phyloP scores from a whole-genome alignment of 2,888 invertebrate species.

The Megamerina dolium region DNA sequence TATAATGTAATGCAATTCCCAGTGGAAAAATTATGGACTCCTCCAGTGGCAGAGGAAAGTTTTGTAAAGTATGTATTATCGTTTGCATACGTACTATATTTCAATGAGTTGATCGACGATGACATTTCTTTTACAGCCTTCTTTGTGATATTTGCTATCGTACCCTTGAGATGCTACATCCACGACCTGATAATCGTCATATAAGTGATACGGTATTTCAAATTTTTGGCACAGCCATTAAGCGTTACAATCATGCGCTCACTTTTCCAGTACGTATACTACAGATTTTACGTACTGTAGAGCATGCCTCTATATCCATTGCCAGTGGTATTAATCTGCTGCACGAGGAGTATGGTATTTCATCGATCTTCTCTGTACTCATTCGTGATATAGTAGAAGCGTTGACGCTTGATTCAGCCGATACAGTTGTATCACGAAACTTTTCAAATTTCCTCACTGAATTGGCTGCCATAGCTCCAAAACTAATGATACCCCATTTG shows the following conservation, averaged over 20 bases:
- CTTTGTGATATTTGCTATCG: constrained; percentile 47
- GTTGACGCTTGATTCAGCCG: constrained; percentile 37
- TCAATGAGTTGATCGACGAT: too few species aligned
- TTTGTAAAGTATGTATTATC: constrained; percentile 66
- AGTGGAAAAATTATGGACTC: constrained; percentile 71
- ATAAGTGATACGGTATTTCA: constrained; percentile 67
- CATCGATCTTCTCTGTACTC: constrained; percentile 42
- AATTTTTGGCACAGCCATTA: constrained; percentile 73
- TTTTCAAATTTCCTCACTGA: constrained; percentile 47
- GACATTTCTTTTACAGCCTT: constrained; percentile 29
- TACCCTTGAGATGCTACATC: constrained; percentile 46
- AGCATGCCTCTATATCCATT: constrained; percentile 39
- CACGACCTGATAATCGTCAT: constrained; percentile 55
- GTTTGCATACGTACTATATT: background rate
- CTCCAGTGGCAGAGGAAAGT: constrained; percentile 74
- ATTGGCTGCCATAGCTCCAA: constrained; percentile 39
- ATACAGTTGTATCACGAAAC: constrained; percentile 39
- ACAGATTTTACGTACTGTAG: constrained; percentile 51
- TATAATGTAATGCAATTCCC: constrained; percentile 65
- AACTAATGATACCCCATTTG: constrained; percentile 46
- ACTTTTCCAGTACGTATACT: constrained; percentile 68
- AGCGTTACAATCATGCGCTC: constrained; percentile 76
- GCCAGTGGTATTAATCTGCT: constrained; percentile 43
- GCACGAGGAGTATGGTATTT: constrained; percentile 44
- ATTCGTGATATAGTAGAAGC: constrained; percentile 45